These are phyloP conservation scores for Microplitis demolitor DNA, from an alignment of 1,140 invertebrate genomes.

Conservation along the genomic window DNA sequence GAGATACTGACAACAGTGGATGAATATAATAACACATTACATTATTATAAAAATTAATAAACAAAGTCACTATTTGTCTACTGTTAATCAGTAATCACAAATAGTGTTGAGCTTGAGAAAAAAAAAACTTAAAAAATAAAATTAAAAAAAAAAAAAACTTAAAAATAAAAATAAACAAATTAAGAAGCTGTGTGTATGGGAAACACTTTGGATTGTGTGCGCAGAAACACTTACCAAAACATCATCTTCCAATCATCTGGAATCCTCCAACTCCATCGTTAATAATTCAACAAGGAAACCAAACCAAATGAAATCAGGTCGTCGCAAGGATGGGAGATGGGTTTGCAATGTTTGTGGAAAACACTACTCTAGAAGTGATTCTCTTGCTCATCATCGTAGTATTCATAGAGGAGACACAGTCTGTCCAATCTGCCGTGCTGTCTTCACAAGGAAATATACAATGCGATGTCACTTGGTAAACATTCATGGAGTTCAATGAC, in stretches of 20 bases:
- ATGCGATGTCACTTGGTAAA: conserved; percentile 61
- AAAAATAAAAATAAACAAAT: conserved; percentile 32
- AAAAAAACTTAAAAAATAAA: conserved; percentile 7
- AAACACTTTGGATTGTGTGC: conserved; percentile 62
- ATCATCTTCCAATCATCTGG: conserved; percentile 38
- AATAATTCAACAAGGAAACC: conserved; percentile 5
- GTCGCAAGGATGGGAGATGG: conserved; percentile 56
- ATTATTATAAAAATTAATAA: conserved; percentile 27
- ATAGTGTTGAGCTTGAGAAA: conserved; percentile 17
- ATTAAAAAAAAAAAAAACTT: conserved; percentile 26
- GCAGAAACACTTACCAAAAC: conserved; percentile 55
- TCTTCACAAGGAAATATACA: conserved; percentile 62
- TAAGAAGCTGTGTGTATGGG: conserved; percentile 47
- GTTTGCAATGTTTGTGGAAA: conserved; percentile 62
- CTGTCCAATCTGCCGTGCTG: conserved; percentile 60
- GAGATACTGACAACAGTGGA: conserved; percentile 32
- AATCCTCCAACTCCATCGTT: conserved; percentile 28
- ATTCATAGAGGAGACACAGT: conserved; percentile 63
- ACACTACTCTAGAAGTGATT: conserved; percentile 58
- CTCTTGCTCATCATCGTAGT: conserved; percentile 62
- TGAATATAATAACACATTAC: conserved; percentile 17
- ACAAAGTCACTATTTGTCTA: conserved; percentile 25
- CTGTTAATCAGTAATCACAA: conserved; percentile 3
- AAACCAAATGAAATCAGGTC: conserved; percentile 48
- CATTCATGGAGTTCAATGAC: conserved; percentile 56